Evolutionary conservation across 2,113 vertebrate genomes (phyloP), one percentile per base, ranked within the genome.

Genomic region (Cyprichromis sp.): DNA sequence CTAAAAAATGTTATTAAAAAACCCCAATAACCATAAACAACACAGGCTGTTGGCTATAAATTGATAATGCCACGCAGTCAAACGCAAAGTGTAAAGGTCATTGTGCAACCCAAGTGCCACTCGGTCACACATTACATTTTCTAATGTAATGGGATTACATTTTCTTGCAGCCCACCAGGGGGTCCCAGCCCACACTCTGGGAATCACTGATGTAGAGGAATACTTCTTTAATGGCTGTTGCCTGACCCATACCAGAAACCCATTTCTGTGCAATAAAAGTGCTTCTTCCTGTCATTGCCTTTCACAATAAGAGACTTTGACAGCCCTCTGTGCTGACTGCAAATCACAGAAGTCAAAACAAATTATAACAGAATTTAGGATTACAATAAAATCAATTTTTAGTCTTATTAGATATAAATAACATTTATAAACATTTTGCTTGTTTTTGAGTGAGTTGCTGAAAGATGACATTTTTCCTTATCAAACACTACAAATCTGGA

Each of bases 1-100:
- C 26, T 61, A 61, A 61, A 61, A 31, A 61, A 6, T 61, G 14
- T 6, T 61, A 61, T 61, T 17, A 1, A 16, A 59, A 55, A 9
- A 0, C 0, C 26, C 26, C 8, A 61, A 61, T 17, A 61, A 31
- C 2, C 29, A 61, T 34, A 61, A 19, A 34, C 5, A 61, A 34
- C 2, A 61, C 16, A 34, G 8, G 16, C 57, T 34, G 57, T 34
- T 61, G 8, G 29, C 57, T 61, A 61, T 34, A 19, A 61, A 61
- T 19, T 0, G 29, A 7, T 3, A 19, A 61, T 19, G 57, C 0
- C 14, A 61, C 57, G 0, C 57, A 0, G 0, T 61, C 29, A 61
- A 4, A 34, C 1, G 0, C 5, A 61, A 61, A 61, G 0, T 61
- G 57, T 34, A 61, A 61, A 61, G 57, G 57, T 31, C 57, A 61